Evolutionary conservation across 1,140 invertebrate genomes (phyloP).

Genomic region (Eriosoma lanigerum): DNA sequence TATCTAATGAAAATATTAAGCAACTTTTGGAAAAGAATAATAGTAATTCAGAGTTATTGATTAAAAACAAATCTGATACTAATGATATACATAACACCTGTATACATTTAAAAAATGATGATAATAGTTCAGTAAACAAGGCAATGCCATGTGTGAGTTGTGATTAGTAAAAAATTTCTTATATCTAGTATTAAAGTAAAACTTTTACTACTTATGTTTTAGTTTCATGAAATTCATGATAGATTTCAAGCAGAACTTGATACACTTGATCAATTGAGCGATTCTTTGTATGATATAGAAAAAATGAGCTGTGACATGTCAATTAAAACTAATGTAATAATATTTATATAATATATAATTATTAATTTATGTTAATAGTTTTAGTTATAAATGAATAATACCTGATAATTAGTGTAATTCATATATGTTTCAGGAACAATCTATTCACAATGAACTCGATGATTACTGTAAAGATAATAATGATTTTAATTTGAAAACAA

Average conservation of each 20-base stretch:
- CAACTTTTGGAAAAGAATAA: background rate
- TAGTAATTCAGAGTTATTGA: background rate
- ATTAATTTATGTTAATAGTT: background rate
- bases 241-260: constrained; percentile 36
- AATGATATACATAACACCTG: background rate
- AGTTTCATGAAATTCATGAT: constrained; percentile 41
- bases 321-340: constrained; percentile 17
- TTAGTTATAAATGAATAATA: background rate
- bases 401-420: too few species aligned
- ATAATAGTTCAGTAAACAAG: background rate
- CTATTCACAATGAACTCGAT: background rate
- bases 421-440: background rate
- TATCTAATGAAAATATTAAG: constrained; percentile 2
- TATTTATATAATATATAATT: background rate
- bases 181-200: too few species aligned
- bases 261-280: constrained; percentile 5
- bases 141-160: background rate
- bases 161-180: background rate
- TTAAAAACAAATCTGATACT: background rate
- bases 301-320: background rate
- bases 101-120: background rate
- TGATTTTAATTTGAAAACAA: background rate
- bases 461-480: background rate
- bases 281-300: constrained; percentile 40
- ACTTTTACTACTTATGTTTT: background rate